These are phyloP conservation scores for Pholis gunnellus DNA, from an alignment of 2,113 vertebrate species.

Conservation along the genomic window DNA sequence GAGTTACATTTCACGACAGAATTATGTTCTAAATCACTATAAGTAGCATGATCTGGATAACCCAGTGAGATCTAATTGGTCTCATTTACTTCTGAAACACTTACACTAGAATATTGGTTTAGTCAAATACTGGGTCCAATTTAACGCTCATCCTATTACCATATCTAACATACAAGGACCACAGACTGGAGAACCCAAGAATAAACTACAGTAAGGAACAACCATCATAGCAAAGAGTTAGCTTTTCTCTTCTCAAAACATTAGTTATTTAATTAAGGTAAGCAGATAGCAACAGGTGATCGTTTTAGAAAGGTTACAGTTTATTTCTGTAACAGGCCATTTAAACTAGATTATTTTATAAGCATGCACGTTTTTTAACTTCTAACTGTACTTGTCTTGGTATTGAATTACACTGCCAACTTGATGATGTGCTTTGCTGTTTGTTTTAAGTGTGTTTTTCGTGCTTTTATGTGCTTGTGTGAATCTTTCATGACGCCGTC, in stretches of 20 bases:
- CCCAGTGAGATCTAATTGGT: neutral
- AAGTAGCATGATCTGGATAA: constrained; percentile 15
- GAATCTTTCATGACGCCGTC: neutral
- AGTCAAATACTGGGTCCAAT: neutral
- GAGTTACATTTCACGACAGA: neutral
- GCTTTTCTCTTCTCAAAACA: neutral
- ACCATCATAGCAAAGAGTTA: neutral
- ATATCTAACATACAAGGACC: neutral
- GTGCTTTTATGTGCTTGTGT: neutral
- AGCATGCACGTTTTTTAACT: neutral
- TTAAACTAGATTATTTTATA: neutral
- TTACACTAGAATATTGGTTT: neutral
- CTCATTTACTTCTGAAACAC: constrained; percentile 6
- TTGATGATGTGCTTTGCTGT: neutral
- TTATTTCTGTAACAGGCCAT: neutral
- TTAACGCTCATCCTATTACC: neutral
- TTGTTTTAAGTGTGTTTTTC: too few relatives aligned
- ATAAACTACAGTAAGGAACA: neutral
- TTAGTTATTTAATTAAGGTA: neutral
- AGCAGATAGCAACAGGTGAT: neutral
- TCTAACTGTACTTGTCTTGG: neutral
- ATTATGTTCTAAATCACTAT: neutral
- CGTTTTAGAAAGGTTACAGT: neutral
- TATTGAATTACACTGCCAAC: neutral
- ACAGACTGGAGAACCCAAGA: neutral